phyloP scores from a whole-genome alignment of 1,140 invertebrate species.

The Nixonia krombeini region DNA sequence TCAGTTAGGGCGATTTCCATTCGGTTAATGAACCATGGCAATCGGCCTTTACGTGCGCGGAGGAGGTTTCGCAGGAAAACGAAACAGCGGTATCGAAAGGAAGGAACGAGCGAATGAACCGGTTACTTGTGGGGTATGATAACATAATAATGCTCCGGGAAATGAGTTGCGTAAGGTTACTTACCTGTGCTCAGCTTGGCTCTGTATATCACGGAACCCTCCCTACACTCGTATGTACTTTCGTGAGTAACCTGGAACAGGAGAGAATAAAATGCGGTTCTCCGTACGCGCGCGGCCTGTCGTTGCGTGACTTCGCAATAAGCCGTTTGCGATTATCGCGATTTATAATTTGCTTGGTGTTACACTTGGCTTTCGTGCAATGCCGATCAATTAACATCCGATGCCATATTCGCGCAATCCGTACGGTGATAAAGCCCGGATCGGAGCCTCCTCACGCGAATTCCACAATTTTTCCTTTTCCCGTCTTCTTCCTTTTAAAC shows the following conservation, averaged over 20 bases:
- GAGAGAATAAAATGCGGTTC: slow-evolving; percentile 39
- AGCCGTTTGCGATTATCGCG: slow-evolving; percentile 42
- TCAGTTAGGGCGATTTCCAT: too few species aligned
- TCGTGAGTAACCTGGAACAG: slow-evolving; percentile 11
- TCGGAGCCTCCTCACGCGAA: background rate
- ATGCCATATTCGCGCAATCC: slow-evolving; percentile 8
- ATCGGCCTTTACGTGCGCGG: background rate
- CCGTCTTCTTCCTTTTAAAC: background rate
- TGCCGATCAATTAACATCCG: slow-evolving; percentile 23
- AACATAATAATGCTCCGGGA: slow-evolving; percentile 54
- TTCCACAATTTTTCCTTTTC: background rate
- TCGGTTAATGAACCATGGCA: background rate
- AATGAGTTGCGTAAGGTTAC: slow-evolving; percentile 51
- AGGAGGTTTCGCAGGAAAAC: slow-evolving; percentile 12
- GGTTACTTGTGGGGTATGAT: slow-evolving; percentile 21
- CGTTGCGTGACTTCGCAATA: slow-evolving; percentile 49
- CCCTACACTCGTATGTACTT: slow-evolving; percentile 12
- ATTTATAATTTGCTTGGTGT: slow-evolving; percentile 40
- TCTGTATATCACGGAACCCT: slow-evolving; percentile 22
- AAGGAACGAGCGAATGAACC: slow-evolving; percentile 16
- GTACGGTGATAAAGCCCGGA: slow-evolving; percentile 3
- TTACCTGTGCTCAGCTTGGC: slow-evolving; percentile 13
- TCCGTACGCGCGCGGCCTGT: slow-evolving; percentile 32
- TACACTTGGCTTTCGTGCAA: slow-evolving; percentile 25
- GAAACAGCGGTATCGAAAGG: slow-evolving; percentile 11